Evolutionary conservation across 2,888 invertebrate genomes (phyloP).

Genomic region (Vandiemenella viatica): DNA sequence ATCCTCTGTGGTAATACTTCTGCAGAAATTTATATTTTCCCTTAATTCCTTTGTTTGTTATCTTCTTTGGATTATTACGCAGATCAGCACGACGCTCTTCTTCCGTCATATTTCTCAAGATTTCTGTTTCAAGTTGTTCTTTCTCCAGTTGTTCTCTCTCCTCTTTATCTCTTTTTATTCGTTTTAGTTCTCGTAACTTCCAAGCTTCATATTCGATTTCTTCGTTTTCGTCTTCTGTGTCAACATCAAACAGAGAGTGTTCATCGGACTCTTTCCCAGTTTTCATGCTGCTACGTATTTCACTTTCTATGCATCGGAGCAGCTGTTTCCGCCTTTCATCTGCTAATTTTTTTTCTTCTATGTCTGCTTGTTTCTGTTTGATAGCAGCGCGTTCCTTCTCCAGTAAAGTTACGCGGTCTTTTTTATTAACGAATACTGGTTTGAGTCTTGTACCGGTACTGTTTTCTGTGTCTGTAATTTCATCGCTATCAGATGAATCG

Average conservation of each 20-base stretch:
- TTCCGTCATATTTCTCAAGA: slow-evolving; percentile 83
- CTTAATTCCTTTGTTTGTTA: slow-evolving; percentile 87
- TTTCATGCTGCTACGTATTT: too few species aligned
- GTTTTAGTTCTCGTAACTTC: slow-evolving; percentile 90
- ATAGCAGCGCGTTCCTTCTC: slow-evolving; percentile 82
- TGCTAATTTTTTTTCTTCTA: slow-evolving; percentile 65
- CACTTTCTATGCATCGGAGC: too few species aligned
- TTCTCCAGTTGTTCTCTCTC: slow-evolving; percentile 79
- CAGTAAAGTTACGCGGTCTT: slow-evolving; percentile 85
- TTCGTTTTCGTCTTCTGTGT: slow-evolving; percentile 89
- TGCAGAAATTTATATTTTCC: slow-evolving; percentile 99
- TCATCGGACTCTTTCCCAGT: too few species aligned
- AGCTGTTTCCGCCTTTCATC: slow-evolving; percentile 82
- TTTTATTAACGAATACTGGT: slow-evolving; percentile 84
- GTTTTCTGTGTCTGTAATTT: slow-evolving; percentile 59
- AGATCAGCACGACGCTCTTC: slow-evolving; percentile 85
- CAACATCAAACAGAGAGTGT: slow-evolving; percentile 74
- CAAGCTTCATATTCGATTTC: slow-evolving; percentile 93
- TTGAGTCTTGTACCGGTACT: slow-evolving; percentile 83
- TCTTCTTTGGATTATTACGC: slow-evolving; percentile 74
- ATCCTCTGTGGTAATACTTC: slow-evolving; percentile 98
- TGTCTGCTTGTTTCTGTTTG: slow-evolving; percentile 68
- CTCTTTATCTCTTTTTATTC: slow-evolving; percentile 91
- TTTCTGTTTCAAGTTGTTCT: slow-evolving; percentile 75
- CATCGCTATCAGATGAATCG: slow-evolving; percentile 57